Conservation (phyloP, 2,113 vertebrate species). For the Astur gentilis region DNA sequence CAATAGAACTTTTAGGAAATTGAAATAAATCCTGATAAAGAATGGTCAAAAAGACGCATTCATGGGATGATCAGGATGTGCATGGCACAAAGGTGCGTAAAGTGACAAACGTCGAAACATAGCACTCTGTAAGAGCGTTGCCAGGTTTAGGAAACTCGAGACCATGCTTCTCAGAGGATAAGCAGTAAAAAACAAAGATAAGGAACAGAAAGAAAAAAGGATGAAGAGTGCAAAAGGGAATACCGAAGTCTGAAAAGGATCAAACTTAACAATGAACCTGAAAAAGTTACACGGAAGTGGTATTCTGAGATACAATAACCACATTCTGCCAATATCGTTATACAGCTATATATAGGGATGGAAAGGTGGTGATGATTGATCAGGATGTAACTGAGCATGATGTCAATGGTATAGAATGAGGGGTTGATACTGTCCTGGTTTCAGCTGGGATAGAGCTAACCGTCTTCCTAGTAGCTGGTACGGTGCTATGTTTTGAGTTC, state of each 20-base stretch:
- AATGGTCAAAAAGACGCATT: not conserved
- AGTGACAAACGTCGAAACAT: accelerated
- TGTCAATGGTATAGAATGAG: no score
- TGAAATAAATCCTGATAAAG: not conserved
- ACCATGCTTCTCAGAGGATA: not conserved
- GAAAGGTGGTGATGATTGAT: no score
- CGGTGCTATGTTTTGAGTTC: no score
- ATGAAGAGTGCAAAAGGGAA: not conserved
- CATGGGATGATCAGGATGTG: not conserved
- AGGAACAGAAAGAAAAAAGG: not conserved
- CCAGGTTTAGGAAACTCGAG: not conserved
- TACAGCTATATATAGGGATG: no score
- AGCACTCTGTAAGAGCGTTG: not conserved
- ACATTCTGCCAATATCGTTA: not conserved
- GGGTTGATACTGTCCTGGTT: no score
- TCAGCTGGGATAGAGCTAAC: no score
- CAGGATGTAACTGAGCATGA: no score
- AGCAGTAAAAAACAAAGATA: not conserved
- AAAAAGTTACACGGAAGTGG: not conserved
- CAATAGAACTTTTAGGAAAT: not conserved
- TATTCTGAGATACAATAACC: not conserved
- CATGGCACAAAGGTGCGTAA: accelerated
- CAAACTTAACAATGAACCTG: not conserved
- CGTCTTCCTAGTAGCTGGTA: no score
- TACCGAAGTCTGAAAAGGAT: not conserved